Evolutionary conservation across 2,888 invertebrate genomes (phyloP).

Genomic region (Amblyteles armatorius): DNA sequence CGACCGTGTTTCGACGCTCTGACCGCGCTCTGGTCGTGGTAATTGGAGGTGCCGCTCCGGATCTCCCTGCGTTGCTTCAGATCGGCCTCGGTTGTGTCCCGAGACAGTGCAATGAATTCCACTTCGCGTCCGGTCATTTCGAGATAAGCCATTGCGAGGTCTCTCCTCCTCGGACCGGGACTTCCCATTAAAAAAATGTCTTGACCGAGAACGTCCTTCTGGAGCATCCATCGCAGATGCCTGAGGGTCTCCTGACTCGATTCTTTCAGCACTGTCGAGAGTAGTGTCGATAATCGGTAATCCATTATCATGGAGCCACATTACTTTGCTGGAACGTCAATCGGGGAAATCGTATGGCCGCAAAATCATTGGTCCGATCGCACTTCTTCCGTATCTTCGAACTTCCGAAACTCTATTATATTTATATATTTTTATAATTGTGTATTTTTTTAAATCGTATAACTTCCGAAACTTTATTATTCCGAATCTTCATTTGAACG

Average conservation of each 20-base stretch:
- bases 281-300: not conserved
- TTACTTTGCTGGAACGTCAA: too few relatives aligned
- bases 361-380: too few relatives aligned
- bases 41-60: conserved; percentile 93
- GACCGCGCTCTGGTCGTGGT: conserved; percentile 98
- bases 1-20: conserved; percentile 95
- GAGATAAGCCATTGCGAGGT: conserved; percentile 94
- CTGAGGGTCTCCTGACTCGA: conserved; percentile 90
- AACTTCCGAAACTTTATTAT: too few relatives aligned
- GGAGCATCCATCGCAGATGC: conserved; percentile 97
- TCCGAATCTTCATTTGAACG: too few relatives aligned
- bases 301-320: not conserved
- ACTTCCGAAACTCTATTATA: too few relatives aligned
- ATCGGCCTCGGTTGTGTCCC: conserved; percentile 99
- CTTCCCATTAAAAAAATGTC: conserved; percentile 97
- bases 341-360: too few relatives aligned
- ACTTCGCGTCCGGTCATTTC: conserved; percentile 95
- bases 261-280: conserved; percentile 86
- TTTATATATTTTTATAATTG: too few relatives aligned
- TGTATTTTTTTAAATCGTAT: too few relatives aligned
- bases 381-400: too few relatives aligned
- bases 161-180: conserved; percentile 93
- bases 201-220: conserved; percentile 96
- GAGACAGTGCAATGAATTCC: conserved; percentile 96
- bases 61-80: conserved; percentile 98